A percentile compares a stretch with the other conserved stretches of the same genome.
Evolutionary conservation across 2,797 vertebrate genomes (phyloP).

Genomic region (Euthynnus affinis): DNA sequence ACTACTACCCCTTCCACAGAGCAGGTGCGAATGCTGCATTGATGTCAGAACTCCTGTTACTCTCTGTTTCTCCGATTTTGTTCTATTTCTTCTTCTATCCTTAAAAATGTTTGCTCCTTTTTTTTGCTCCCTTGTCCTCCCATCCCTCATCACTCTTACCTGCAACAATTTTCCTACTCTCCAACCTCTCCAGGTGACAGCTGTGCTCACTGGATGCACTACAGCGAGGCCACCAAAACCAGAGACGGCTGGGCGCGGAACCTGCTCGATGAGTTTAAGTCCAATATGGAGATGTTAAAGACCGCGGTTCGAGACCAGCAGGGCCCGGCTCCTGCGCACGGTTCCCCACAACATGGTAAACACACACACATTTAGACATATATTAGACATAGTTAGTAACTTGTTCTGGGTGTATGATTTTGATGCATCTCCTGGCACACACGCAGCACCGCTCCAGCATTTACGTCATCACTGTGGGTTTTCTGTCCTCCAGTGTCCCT

Average conservation of each 20-base stretch:
- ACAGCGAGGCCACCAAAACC: conserved; percentile 94
- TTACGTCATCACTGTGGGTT: conserved; percentile 74
- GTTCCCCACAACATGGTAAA: conserved; percentile 90
- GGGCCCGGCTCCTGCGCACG: conserved; percentile 78
- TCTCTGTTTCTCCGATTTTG: background rate
- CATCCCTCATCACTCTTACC: background rate
- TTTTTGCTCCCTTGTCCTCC: too few relatives aligned
- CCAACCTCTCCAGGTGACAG: conserved; percentile 86
- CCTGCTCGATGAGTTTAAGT: conserved; percentile 93
- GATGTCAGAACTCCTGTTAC: background rate
- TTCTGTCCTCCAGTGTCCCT: conserved; percentile 84
- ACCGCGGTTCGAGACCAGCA: conserved; percentile 89
- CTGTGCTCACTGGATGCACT: conserved; percentile 97
- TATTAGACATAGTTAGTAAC: background rate
- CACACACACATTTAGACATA: background rate
- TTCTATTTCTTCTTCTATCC: too few relatives aligned
- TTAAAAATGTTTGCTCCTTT: too few relatives aligned
- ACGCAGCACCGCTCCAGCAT: conserved; percentile 14
- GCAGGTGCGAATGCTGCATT: conserved; percentile 86
- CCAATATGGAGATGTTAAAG: conserved; percentile 96
- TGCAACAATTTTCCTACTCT: background rate
- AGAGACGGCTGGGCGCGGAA: conserved; percentile 92
- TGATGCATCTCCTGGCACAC: conserved; percentile 10
- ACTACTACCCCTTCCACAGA: conserved; percentile 98
- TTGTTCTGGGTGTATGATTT: conserved; percentile 17